These are phyloP conservation scores for Hafferia zeledoni DNA, from an alignment of 2,797 vertebrate genomes.

Conservation along the genomic window DNA sequence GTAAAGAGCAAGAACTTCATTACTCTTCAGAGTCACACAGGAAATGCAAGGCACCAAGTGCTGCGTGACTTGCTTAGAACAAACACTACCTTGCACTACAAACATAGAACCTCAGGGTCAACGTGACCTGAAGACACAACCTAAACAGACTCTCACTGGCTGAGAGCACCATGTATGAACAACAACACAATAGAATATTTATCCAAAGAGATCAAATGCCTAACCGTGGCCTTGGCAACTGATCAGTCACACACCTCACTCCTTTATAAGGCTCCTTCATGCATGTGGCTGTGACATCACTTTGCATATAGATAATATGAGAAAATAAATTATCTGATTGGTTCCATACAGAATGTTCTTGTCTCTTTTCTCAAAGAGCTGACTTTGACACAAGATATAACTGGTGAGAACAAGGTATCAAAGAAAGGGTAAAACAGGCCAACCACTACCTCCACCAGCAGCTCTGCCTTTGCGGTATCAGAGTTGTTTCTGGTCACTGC, in stretches of 20 bases:
- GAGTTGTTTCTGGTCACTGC: neutral
- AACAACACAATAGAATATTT: neutral
- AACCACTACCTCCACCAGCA: neutral
- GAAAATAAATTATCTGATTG: neutral
- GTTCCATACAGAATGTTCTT: accelerated
- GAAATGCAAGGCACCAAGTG: neutral
- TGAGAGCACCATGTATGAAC: neutral
- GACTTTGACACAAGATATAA: neutral
- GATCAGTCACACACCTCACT: neutral
- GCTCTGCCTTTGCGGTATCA: accelerated
- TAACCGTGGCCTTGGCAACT: accelerated
- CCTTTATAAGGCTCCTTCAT: neutral
- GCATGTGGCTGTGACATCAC: neutral
- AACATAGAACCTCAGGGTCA: neutral
- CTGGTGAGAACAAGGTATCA: neutral
- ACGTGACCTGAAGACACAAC: neutral
- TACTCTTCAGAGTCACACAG: neutral
- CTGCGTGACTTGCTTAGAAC: neutral
- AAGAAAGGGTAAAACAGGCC: neutral
- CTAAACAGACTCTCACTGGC: neutral
- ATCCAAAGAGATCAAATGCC: neutral
- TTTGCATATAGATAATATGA: neutral
- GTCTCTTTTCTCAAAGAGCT: neutral
- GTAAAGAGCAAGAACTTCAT: neutral
- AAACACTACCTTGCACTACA: neutral